Conservation (phyloP, 1,140 invertebrate species). For the Reticulitermes speratus region DNA sequence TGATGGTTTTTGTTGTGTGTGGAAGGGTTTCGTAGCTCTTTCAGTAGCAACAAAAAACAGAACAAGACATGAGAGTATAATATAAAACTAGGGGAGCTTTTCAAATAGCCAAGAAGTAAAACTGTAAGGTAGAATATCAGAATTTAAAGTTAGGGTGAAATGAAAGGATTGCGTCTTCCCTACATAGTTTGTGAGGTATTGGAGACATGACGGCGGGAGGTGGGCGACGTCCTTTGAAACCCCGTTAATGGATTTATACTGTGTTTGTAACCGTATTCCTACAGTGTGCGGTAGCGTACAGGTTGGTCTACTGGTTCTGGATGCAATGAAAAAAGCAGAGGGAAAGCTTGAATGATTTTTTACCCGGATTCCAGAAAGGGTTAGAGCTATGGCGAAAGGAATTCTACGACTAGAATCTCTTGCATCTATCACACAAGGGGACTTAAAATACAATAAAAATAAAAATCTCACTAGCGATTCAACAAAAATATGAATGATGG, state of each 20-base stretch:
- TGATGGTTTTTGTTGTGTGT: too few species aligned
- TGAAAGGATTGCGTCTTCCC: too few species aligned
- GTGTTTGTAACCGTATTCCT: not conserved
- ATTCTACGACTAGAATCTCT: not conserved
- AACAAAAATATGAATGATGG: not conserved
- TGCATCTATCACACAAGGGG: not conserved
- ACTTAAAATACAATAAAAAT: not conserved
- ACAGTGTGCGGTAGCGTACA: not conserved
- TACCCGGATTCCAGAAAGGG: not conserved
- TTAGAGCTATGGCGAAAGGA: not conserved
- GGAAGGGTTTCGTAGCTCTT: too few species aligned
- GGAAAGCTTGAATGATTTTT: constrained; percentile 12
- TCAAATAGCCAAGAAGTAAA: too few species aligned
- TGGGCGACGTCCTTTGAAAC: not conserved
- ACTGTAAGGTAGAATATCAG: too few species aligned
- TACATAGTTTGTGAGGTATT: too few species aligned
- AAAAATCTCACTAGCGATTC: not conserved
- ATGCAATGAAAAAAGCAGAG: not conserved
- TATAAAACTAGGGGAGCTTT: too few species aligned
- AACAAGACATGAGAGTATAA: too few species aligned
- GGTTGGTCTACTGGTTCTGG: not conserved
- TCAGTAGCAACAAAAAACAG: too few species aligned
- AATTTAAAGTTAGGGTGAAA: too few species aligned
- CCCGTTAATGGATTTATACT: not conserved
- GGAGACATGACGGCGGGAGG: too few species aligned